Percentiles rank a stretch among this genome's conserved stretches.
Conservation (phyloP, 1,140 invertebrate species). For the Babylonia areolata region DNA sequence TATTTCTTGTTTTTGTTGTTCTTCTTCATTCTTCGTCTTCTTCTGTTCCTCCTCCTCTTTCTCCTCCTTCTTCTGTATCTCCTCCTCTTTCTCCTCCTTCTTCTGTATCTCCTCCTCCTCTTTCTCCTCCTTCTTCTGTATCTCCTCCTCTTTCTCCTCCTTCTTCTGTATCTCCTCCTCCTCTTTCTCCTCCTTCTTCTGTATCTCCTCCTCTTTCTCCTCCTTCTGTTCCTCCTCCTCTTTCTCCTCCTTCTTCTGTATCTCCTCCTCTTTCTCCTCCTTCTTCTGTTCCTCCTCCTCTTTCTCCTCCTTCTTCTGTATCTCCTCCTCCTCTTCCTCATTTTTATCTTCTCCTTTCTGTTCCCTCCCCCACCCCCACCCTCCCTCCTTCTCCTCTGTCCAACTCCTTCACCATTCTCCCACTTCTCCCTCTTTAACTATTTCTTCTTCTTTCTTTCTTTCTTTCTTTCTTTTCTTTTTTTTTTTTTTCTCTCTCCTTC, state of each 20-base stretch:
- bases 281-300: too few species aligned
- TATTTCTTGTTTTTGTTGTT: too few species aligned
- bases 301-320: background rate
- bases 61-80: too few species aligned
- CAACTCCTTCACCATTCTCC: background rate
- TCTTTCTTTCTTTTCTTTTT: background rate
- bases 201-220: too few species aligned
- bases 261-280: background rate
- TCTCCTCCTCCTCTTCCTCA: slow-evolving; percentile 8
- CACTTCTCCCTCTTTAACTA: background rate
- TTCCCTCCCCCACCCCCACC: too few species aligned
- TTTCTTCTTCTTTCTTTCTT: background rate
- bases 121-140: background rate
- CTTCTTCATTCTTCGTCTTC: background rate
- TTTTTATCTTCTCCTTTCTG: slow-evolving; percentile 13
- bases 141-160: background rate
- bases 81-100: background rate
- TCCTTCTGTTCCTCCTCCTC: background rate
- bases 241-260: background rate
- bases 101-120: slow-evolving; percentile 21
- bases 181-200: background rate
- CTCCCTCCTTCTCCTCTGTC: background rate
- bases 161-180: background rate
- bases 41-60: background rate
- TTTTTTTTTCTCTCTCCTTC: background rate